These are phyloP conservation scores for Henicopernis longicauda DNA, from an alignment of 2,113 vertebrate species.

Conservation along the genomic window DNA sequence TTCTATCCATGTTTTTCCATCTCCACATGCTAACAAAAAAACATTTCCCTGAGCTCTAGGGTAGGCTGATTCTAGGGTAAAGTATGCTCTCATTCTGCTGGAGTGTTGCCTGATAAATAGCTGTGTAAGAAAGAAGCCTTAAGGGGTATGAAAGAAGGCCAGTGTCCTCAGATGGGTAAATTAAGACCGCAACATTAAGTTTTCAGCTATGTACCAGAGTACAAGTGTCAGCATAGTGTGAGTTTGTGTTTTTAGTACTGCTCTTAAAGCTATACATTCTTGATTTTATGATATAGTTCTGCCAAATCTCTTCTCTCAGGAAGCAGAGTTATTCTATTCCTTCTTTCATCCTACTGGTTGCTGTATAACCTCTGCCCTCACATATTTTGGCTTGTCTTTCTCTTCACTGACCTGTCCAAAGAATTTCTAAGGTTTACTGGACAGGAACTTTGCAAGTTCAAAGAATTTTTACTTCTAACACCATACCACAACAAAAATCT, in stretches of 20 bases:
- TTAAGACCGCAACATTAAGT: background rate
- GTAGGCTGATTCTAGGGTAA: background rate
- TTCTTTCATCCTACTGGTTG: background rate
- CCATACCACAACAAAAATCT: background rate
- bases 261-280: background rate
- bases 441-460: background rate
- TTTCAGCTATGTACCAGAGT: background rate
- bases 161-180: background rate
- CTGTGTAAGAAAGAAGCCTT: background rate
- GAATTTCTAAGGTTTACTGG: background rate
- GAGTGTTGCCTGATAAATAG: background rate
- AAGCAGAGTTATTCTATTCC: background rate
- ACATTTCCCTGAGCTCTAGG: background rate
- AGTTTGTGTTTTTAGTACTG: background rate
- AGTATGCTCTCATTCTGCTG: background rate
- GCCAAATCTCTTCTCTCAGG: background rate
- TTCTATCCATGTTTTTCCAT: background rate
- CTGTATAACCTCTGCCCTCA: background rate
- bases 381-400: background rate
- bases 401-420: background rate
- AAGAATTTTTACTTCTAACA: background rate
- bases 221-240: background rate
- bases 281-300: background rate
- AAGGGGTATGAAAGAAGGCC: background rate
- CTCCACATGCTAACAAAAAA: background rate